Evolutionary conservation across 1,140 invertebrate species (phyloP), one percentile per base, ranked within the genome.

Genomic region (Drosophila ironensis): DNA sequence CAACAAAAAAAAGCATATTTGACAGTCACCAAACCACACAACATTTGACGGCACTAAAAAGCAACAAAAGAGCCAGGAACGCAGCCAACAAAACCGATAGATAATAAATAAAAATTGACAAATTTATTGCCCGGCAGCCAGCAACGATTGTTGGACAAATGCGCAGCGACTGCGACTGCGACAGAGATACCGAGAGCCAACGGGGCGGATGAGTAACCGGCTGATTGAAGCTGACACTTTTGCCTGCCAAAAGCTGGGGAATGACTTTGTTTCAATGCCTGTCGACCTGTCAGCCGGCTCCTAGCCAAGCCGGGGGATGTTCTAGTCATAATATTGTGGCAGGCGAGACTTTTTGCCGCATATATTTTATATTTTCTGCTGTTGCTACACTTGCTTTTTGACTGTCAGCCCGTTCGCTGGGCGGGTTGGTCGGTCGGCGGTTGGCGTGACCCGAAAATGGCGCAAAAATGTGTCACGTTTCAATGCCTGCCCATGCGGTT

Each of bases 381-480:
- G 68, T 12, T 41, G 47, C 45, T 38, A 33, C 28, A 2, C n/a
- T 33, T 19, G 46, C 20, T 42, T 44, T 33, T 33, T 47, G 51
- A 37, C 25, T 12, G 40, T 60, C 45, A 25, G 11, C 38, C 42
- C n/a, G 48, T 27, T 54, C 14, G 22, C 22, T 53, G 17, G 48
- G 16, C 25, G n/a, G n/a, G n/a, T n/a, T n/a, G n/a, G n/a, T n/a
- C n/a, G n/a, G n/a, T n/a, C n/a, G n/a, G n/a, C n/a, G n/a, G 16
- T 47, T 60, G 47, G 25, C 45, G 22, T 48, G 53, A 51, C 16
- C 63, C 71, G 40, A 70, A 74, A 81, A 60, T 81, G 35, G 53
- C 56, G 45, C 61, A 57, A 72, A 81, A 82, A 82, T 72, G 77
- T 82, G 72, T 82, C 77, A 82, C 77, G 77, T 81, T 82, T 68